Conservation (phyloP, 2,888 invertebrate genomes). For the Tinea pellionella region DNA sequence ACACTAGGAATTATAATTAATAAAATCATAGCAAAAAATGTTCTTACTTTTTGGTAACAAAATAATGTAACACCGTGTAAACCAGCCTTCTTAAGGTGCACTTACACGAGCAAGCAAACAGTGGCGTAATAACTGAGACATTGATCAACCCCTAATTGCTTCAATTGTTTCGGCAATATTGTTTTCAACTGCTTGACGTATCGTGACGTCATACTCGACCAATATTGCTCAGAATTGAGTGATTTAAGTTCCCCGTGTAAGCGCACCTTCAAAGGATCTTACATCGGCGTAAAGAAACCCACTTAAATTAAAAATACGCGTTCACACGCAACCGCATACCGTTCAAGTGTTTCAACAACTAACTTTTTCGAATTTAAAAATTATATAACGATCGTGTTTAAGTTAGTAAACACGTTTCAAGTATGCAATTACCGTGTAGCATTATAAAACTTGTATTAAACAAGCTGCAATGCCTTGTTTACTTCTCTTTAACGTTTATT, state of each 20-base stretch:
- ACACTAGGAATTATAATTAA: background rate
- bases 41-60: slow-evolving; percentile 4
- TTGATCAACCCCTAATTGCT: too few species aligned
- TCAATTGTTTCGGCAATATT: too few species aligned
- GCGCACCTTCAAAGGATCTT: too few species aligned
- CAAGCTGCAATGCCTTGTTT: background rate
- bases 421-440: background rate
- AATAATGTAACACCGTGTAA: background rate
- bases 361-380: too few species aligned
- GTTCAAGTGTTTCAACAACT: background rate
- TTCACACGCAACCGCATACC: background rate
- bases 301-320: background rate
- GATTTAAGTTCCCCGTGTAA: too few species aligned
- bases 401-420: background rate
- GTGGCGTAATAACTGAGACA: too few species aligned
- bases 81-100: too few species aligned
- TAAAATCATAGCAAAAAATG: background rate
- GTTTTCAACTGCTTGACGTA: too few species aligned
- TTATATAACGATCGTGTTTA: too few species aligned
- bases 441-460: background rate
- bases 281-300: background rate
- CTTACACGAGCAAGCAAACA: too few species aligned
- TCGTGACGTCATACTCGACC: too few species aligned
- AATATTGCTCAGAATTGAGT: too few species aligned
- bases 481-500: background rate